Evolutionary conservation across 2,113 vertebrate species (phyloP), one percentile per base, ranked within the genome.

Genomic region (Zosterops hypoxanthus): DNA sequence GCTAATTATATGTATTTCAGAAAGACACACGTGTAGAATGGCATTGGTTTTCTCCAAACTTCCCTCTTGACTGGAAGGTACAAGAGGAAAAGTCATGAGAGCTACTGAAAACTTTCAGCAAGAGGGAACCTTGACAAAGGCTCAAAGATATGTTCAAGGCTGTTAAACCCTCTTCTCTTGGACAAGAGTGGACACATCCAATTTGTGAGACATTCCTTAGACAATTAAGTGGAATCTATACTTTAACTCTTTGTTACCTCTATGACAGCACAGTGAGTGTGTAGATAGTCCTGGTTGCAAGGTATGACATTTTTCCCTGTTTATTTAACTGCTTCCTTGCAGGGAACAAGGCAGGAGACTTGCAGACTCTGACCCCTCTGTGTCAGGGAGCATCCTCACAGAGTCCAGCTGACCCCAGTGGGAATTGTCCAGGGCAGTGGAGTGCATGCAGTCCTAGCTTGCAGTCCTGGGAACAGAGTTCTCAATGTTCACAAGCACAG

Each of bases 151-250:
- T 5, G 9, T 31, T 65, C 17, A 61, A 12, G n/a, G 15, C 60
- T 60, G 10, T 57, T 82, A 89, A 89, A 69, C 28, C 25, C 79
- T 31, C 44, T 44, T 23, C 25, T 87, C n/a, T 59, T 50, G 22
- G 46, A 64, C 36, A 68, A 36, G 21, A 69, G 14, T 3, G 20
- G 61, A 23, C 31, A n/a, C 3, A 11, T 9, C 7, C 0, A 0
- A 73, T 65, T 61, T 1, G 0, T 1, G 1, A 53, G 25, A 28
- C 20, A 26, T 59, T 76, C 44, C 44, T 72, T 22, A 14, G 25
- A 85, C 79, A 65, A 61, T 26, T 63, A 80, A 84, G 24, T 20
- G 21, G 8, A 49, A 70, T 73, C 72, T 57, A 11, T 47, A 69
- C n/a, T 90, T 90, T 49, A 73, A 57, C 61, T 79, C 44, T 44